phyloP scores from a whole-genome alignment of 1,140 invertebrate genomes.

The Drosophila trapezifrons region DNA sequence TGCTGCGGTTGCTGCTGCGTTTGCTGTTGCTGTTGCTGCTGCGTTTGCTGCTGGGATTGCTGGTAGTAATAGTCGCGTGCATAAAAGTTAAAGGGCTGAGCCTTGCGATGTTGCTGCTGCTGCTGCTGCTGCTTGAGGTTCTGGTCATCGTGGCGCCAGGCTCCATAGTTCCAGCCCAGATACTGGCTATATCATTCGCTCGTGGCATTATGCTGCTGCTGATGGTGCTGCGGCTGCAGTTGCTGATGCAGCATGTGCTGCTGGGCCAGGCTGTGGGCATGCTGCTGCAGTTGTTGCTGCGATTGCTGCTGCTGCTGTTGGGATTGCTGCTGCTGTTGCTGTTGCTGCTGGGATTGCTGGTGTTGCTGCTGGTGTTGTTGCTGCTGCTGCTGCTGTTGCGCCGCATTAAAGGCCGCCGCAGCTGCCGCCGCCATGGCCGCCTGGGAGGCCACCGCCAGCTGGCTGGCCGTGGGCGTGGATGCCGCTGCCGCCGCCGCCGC shows the following conservation, averaged over 20 bases:
- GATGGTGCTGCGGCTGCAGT: slow-evolving; percentile 71
- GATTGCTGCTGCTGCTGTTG: slow-evolving; percentile 56
- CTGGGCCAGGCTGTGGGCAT: slow-evolving; percentile 84
- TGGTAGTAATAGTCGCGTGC: slow-evolving; percentile 59
- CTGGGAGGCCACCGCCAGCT: slow-evolving; percentile 75
- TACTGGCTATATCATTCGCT: slow-evolving; percentile 84
- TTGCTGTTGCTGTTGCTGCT: slow-evolving; percentile 39
- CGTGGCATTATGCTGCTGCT: slow-evolving; percentile 79
- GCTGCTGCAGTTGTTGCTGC: slow-evolving; percentile 67
- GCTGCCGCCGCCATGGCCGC: slow-evolving; percentile 79
- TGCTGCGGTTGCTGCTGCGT: slow-evolving; percentile 46
- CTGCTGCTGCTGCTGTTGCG: slow-evolving; percentile 75
- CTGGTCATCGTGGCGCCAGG: slow-evolving; percentile 72
- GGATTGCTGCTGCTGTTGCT: slow-evolving; percentile 42
- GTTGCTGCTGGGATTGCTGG: slow-evolving; percentile 68
- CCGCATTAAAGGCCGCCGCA: slow-evolving; percentile 74
- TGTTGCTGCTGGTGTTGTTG: slow-evolving; percentile 80
- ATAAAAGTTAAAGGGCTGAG: slow-evolving; percentile 56
- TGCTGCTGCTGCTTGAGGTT: slow-evolving; percentile 59
- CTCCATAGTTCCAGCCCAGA: slow-evolving; percentile 75
- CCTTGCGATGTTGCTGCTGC: slow-evolving; percentile 43
- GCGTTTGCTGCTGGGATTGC: slow-evolving; percentile 42
- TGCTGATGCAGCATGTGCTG: slow-evolving; percentile 74
- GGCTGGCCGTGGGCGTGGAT: slow-evolving; percentile 84
- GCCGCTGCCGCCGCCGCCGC: slow-evolving; percentile 85